A percentile compares a stretch with the other conserved stretches of the same genome.
Evolutionary conservation across 2,797 vertebrate species (phyloP).

Genomic region (Valencia hispanica): DNA sequence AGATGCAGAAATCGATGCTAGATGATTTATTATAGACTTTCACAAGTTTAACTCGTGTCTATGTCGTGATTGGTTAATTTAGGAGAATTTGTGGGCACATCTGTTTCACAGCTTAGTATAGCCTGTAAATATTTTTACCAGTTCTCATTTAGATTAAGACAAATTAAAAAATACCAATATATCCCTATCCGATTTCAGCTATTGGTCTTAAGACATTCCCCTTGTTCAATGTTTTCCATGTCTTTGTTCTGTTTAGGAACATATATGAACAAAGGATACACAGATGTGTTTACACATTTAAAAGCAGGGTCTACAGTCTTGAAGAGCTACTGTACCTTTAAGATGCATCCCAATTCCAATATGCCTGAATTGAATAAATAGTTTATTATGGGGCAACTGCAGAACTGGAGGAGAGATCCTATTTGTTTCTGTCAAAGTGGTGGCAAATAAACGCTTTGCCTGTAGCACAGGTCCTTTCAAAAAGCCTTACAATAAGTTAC

Average conservation of each 20-base stretch:
- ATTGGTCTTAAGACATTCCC: background rate
- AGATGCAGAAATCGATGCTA: background rate
- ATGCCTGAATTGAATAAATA: background rate
- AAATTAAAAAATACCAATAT: background rate
- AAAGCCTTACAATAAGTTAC: too few relatives aligned
- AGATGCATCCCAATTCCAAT: too few relatives aligned
- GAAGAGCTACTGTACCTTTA: background rate
- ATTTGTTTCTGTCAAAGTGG: too few relatives aligned
- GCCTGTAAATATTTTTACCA: too few relatives aligned
- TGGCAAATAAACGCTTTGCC: too few relatives aligned
- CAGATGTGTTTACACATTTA: background rate
- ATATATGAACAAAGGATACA: background rate
- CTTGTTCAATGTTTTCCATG: background rate
- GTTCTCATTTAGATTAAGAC: conserved; percentile 2
- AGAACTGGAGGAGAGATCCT: background rate
- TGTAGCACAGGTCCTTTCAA: too few relatives aligned
- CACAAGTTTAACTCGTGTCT: background rate
- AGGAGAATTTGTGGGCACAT: too few relatives aligned
- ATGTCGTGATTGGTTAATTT: background rate
- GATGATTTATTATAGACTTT: background rate
- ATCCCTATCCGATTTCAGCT: background rate
- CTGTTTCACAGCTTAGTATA: background rate
- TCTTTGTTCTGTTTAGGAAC: background rate
- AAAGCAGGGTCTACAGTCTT: background rate
- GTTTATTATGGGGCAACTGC: background rate